A percentile compares a stretch with the other conserved stretches of the same genome.
These are phyloP conservation scores for Catocala fraxini DNA, from an alignment of 2,888 invertebrate species.

Conservation along the genomic window DNA sequence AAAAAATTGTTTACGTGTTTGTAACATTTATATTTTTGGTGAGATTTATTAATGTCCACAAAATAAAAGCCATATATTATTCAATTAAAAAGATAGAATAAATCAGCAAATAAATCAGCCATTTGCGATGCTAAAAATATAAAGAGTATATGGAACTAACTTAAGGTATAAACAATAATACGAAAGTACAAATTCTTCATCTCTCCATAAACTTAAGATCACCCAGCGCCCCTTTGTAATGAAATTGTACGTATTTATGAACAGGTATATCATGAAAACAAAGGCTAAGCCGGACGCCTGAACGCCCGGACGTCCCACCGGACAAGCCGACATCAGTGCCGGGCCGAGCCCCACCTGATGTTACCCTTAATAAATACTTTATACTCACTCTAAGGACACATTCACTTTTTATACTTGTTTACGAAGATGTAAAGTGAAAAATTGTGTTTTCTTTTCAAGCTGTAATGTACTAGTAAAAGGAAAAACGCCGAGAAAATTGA, in stretches of 20 bases:
- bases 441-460: slow-evolving; percentile 39
- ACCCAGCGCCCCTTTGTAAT: slow-evolving; percentile 6
- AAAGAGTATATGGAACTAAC: too few relatives aligned
- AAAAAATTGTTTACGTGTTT: too few relatives aligned
- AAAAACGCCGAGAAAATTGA: too few relatives aligned
- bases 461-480: too few relatives aligned
- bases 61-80: too few relatives aligned
- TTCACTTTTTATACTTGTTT: slow-evolving; percentile 59
- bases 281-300: slow-evolving; percentile 49
- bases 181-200: too few relatives aligned
- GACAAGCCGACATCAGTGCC: slow-evolving; percentile 38
- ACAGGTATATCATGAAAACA: slow-evolving; percentile 60
- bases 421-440: slow-evolving; percentile 58
- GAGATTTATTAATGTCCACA: too few relatives aligned
- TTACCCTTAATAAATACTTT: slow-evolving; percentile 72
- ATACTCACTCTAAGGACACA: slow-evolving; percentile 57
- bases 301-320: slow-evolving; percentile 50
- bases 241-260: slow-evolving; percentile 16
- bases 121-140: too few relatives aligned
- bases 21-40: too few relatives aligned
- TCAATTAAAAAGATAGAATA: too few relatives aligned
- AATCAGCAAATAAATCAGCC: too few relatives aligned
- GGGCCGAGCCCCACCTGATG: slow-evolving; percentile 25
- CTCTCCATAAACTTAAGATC: not conserved
- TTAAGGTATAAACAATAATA: too few relatives aligned